Conservation (phyloP, 2,888 invertebrate genomes). For the Nemapogon koenigi region DNA sequence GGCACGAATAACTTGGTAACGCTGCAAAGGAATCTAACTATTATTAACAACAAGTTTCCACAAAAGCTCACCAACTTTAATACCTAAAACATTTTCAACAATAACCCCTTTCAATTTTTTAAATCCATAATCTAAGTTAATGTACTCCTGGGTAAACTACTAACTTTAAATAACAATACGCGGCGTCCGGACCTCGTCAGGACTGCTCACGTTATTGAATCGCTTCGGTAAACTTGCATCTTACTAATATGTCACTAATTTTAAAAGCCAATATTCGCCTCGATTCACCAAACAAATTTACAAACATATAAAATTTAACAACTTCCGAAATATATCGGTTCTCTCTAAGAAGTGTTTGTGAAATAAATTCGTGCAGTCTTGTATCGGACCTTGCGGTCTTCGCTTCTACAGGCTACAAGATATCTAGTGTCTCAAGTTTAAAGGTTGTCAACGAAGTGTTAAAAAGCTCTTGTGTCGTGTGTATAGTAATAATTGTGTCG, state of each 20-base stretch:
- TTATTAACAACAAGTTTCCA: slow-evolving; percentile 49
- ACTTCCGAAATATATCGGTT: not conserved
- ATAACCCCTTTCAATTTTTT: slow-evolving; percentile 51
- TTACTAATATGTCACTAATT: slow-evolving; percentile 63
- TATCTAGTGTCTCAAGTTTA: not conserved
- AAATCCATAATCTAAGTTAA: slow-evolving; percentile 52
- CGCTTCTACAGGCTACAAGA: not conserved
- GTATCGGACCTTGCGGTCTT: not conserved
- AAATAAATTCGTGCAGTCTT: slow-evolving; percentile 10
- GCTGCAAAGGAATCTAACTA: slow-evolving; percentile 29
- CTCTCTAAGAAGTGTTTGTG: not conserved
- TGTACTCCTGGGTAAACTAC: slow-evolving; percentile 59
- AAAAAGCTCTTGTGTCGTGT: slow-evolving; percentile 53
- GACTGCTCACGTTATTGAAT: slow-evolving; percentile 14
- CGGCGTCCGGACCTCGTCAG: slow-evolving; percentile 25
- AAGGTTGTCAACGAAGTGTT: slow-evolving; percentile 1
- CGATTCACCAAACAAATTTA: not conserved
- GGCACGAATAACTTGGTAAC: not conserved
- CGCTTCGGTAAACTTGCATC: slow-evolving; percentile 41
- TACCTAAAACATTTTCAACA: slow-evolving; percentile 62
- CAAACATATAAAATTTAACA: not conserved
- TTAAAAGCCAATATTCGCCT: slow-evolving; percentile 58
- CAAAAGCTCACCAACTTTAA: slow-evolving; percentile 58
- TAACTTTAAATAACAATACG: slow-evolving; percentile 57
- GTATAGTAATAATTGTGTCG: slow-evolving; percentile 38